Percentiles rank a stretch among this genome's conserved stretches.
phyloP scores from a whole-genome alignment of 1,140 invertebrate genomes.

The Babylonia areolata region DNA sequence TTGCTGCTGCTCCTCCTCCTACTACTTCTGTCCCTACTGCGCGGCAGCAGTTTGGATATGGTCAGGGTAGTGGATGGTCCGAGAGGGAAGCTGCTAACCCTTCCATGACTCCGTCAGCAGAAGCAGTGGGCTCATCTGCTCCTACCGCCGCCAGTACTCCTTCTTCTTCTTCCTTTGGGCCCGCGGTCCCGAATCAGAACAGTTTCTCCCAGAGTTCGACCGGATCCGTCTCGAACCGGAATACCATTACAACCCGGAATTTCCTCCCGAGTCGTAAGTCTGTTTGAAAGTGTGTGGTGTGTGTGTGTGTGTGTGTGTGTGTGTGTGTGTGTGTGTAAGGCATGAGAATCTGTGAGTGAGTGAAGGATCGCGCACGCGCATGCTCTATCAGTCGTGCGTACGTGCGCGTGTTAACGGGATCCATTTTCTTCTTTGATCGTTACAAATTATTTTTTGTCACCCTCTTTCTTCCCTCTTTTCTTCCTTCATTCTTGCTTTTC shows the following conservation, averaged over 20 bases:
- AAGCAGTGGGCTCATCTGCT: background rate
- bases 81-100: background rate
- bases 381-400: background rate
- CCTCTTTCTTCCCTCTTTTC: background rate
- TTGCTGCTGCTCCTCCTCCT: background rate
- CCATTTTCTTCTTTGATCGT: background rate
- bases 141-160: background rate
- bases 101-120: background rate
- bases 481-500: background rate
- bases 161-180: background rate
- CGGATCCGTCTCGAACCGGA: background rate
- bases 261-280: background rate
- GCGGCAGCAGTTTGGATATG: background rate
- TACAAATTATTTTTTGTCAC: background rate
- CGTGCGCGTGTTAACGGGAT: background rate
- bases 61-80: conserved; percentile 1
- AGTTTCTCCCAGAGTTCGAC: background rate
- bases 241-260: background rate
- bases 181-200: background rate
- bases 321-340: conserved; percentile 14
- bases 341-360: too few species aligned
- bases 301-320: background rate
- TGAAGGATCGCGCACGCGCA: background rate
- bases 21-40: background rate
- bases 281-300: background rate